Base-by-base conservation (phyloP, 1,140 invertebrate species). In the Agrypnia vestita region DNA sequence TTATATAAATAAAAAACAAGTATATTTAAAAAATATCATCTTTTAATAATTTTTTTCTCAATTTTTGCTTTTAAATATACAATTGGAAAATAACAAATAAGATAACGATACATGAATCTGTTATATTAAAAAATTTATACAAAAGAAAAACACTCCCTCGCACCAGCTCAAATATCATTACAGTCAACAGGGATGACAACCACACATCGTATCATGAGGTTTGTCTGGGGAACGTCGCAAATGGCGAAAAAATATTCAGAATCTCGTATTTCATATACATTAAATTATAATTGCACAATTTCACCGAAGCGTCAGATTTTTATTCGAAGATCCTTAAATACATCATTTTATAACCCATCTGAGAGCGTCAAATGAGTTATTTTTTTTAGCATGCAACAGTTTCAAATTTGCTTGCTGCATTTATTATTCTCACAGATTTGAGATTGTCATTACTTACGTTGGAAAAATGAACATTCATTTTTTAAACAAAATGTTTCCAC, bases 41-140 rank as follows among this genome's bases (percentile, higher is more conserved):
- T 72, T 55, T 72, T 72, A 21, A 35, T 72, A 10, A 75, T 59
- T 8, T 76, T 76, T 76, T 76, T 67, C 49, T 76, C 21, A 49
- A 21, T 35, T 21, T 49, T 49, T 62, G 13, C 13, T 76, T 51
- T 25, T 21, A 64, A 76, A 64, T 76, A 76, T 76, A 76, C 75
- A 76, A 76, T 76, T 76, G 75, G 75, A 76, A 62, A 76, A 53
- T 76, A 76, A 76, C 75, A 76, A 67, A 76, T 76, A 76, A 47
- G 49, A 76, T 76, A 76, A 76, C 75, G 75, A 64, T 49, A 76
- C 73, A 76, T 76, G 51, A 44, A 76, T 44, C 25, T 44, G 19
- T 76, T 64, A 49, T 19, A 47, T 64, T 64, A 51, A 51, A 51
- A 72, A 21, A 62, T 62, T 67, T 76, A 64, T 76, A 76, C 75